Percentiles rank a stretch among this genome's conserved stretches.
Conservation (phyloP, 2,113 vertebrate species). For the chimpanzee (Pan troglodytes) region NHGRI_mPanTro3-v2.1_pri NC_072407.2:8261001-8261500, state of each 20-base stretch:
- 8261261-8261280: too few species aligned
- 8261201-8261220: background rate
- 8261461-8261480: constrained; percentile 45
- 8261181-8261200: background rate
- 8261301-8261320: too few species aligned
- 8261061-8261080: background rate
- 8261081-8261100: background rate
- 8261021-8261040: background rate
- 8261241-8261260: background rate
- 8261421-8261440: background rate
- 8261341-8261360: too few species aligned
- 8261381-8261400: too few species aligned
- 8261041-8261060: background rate
- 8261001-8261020: constrained; percentile 38
- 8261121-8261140: background rate
- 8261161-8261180: background rate
- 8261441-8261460: constrained; percentile 33
- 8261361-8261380: too few species aligned
- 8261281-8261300: too few species aligned
- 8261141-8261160: background rate
- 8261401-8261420: too few species aligned
- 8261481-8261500: constrained; percentile 5
- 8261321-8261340: too few species aligned
- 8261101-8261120: background rate
- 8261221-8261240: background rate